Evolutionary conservation across 1,140 invertebrate genomes (phyloP), one percentile per base, ranked within the genome.

Genomic region (Drosophila repletoides): DNA sequence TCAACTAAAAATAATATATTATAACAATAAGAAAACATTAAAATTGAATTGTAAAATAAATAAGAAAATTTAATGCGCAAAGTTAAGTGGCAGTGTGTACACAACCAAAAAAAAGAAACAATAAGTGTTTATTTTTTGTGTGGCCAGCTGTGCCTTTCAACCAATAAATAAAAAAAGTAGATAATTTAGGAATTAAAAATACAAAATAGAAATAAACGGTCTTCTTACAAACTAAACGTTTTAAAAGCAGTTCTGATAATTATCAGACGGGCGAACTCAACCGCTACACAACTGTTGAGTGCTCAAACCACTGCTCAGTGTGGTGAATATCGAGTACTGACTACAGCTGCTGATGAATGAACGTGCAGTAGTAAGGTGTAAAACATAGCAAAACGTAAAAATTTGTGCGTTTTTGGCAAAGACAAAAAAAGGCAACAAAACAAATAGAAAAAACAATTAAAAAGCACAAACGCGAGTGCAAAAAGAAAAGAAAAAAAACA

Each of bases 331-430:
- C n/a, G n/a, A 55, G 22, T 36, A 40, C 33, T 17, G 29, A 15
- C 66, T 55, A 73, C 75, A 79, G 63, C 70, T 72, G 70, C 76
- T 74, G 64, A 79, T 80, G 76, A 81, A 81, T 81, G 76, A 83
- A 83, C 75, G 52, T 69, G 68, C 55, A 66, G 53, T 72, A 81
- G 71, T 68, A 63, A 83, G 69, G 68, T 70, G 72, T 76, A 72
- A 83, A 77, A 73, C 61, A 77, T 53, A 58, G 75, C 48, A 70
- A 69, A 61, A 59, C 64, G 64, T 65, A 76, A 76, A 79, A 56
- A 38, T 38, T 43, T 41, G 33, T 46, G 43, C 46, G 26, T 63
- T 65, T 51, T 24, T 53, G 22, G n/a, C 31, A 26, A 24, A 59
- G 22, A 7, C 31, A 26, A 24, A 59, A 68, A 67, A 36, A 19